Base-by-base conservation (phyloP, 2,113 vertebrate genomes). In the Alethe castanea region DNA sequence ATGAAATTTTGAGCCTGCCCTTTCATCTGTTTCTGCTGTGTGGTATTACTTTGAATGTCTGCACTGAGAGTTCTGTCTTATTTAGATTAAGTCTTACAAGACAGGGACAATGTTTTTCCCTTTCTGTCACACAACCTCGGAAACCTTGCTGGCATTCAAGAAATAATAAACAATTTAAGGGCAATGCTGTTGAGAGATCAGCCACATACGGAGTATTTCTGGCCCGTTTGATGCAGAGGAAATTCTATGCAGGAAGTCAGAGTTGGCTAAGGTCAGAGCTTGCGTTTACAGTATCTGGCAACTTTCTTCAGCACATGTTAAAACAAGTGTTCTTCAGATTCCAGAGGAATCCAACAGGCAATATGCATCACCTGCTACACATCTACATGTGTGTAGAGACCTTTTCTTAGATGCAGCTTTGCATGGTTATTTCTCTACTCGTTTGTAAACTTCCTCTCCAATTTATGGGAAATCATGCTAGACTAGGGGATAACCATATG, bases 151-250 rank as follows among this genome's bases (percentile, higher is more conserved):
- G 82, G 40, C 79, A 83, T 81, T 93, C 40, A 56, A 78, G 52
- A 88, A 94, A 90, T 62, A 92, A 86, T 86, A 90, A 88, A 90
- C 87, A 86, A 83, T 95, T 77, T 90, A 90, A 91, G 60, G 28
- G n/a, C 8, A 52, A 60, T 83, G 15, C 31, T 90, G 40, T 66
- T 90, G 81, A 77, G 74, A 88, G 64, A 84, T 91, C 76, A 73
- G 48, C 19, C 54, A 56, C 52, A 73, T 81, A 72, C 83, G 81
- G 90, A 81, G 56, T 24, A 35, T 86, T 95, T 94, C 92, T 94
- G 71, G 35, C 11, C 71, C 59, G 78, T 95, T 44, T 93, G 71
- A 86, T 81, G 44, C 26, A 60, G 78, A 29, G 60, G 50, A 96
- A 95, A 83, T 86, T 76, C 67, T 77, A 9, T 77, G n/a, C 60